Evolutionary conservation across 2,888 invertebrate species (phyloP).

Genomic region (Epinotia bilunana): DNA sequence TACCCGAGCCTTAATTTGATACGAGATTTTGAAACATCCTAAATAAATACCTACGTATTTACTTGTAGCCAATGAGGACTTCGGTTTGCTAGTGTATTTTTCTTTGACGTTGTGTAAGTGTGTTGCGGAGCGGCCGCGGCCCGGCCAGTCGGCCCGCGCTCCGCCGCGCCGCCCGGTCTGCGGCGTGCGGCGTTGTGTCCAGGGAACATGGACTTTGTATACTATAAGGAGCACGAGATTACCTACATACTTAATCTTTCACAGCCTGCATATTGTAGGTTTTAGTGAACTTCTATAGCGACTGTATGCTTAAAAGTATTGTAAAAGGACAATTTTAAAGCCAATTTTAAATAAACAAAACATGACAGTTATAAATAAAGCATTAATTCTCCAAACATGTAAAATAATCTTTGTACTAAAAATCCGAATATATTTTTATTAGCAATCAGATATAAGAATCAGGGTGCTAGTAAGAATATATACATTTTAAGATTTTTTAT

Average conservation of each 20-base stretch:
- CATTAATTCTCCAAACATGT: background rate
- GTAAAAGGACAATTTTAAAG: conserved; percentile 27
- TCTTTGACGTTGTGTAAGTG: conserved; percentile 63
- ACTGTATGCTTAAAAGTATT: conserved; percentile 47
- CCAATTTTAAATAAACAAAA: conserved; percentile 22
- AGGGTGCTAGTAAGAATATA: conserved; percentile 20
- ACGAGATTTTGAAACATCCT: conserved; percentile 60
- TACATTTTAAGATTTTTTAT: conserved; percentile 19
- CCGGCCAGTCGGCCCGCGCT: background rate
- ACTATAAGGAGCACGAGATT: conserved; percentile 66
- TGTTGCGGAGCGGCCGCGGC: conserved; percentile 54
- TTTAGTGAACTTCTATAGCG: conserved; percentile 48
- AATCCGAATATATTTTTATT: background rate
- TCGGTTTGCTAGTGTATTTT: conserved; percentile 78
- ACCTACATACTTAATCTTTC: conserved; percentile 52
- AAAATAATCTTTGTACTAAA: conserved; percentile 12
- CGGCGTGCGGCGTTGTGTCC: conserved; percentile 53
- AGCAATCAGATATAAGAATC: background rate
- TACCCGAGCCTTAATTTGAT: conserved; percentile 62
- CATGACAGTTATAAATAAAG: conserved; percentile 25
- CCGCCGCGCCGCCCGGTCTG: background rate
- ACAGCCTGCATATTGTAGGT: conserved; percentile 81
- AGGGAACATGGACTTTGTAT: conserved; percentile 60
- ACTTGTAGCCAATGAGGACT: conserved; percentile 68
- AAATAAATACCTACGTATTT: conserved; percentile 57